Percentiles rank a stretch among this genome's conserved stretches.
Conservation (phyloP, 2,113 vertebrate genomes). For the Excalfactoria chinensis region DNA sequence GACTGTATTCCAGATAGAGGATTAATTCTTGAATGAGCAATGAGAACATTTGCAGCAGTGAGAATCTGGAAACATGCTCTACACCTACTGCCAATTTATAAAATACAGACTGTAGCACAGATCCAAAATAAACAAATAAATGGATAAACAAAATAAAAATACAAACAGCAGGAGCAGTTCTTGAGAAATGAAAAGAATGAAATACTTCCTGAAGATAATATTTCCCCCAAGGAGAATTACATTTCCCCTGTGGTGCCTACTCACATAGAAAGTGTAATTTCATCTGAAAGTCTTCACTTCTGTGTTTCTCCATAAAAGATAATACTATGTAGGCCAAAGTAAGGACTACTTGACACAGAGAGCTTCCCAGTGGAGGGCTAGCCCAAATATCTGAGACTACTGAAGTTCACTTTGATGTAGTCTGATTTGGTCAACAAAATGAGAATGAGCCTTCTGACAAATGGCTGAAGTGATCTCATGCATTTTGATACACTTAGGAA, state of each 20-base stretch:
- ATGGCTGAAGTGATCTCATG: neutral
- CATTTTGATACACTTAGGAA: neutral
- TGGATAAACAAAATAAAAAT: neutral
- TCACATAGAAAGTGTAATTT: neutral
- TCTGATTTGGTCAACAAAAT: neutral
- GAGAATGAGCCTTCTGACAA: neutral
- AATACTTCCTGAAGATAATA: neutral
- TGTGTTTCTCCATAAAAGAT: neutral
- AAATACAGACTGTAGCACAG: neutral
- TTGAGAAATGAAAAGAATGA: conserved; percentile 1
- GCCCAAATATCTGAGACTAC: neutral
- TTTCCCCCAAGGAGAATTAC: neutral
- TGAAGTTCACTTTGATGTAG: neutral
- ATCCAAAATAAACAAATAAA: conserved; percentile 10
- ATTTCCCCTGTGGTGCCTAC: neutral
- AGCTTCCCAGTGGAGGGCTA: neutral
- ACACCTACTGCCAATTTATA: neutral
- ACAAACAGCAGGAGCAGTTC: conserved; percentile 16
- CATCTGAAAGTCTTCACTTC: neutral
- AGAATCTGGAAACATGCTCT: neutral
- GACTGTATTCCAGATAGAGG: neutral
- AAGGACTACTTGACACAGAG: neutral
- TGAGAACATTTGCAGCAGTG: conserved; percentile 13
- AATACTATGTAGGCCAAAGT: neutral
- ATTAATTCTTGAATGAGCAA: conserved; percentile 42